Base-by-base conservation (phyloP, 37 sponge, comb jelly and placozoan species). In the Diacarnus erythraeanus region DNA sequence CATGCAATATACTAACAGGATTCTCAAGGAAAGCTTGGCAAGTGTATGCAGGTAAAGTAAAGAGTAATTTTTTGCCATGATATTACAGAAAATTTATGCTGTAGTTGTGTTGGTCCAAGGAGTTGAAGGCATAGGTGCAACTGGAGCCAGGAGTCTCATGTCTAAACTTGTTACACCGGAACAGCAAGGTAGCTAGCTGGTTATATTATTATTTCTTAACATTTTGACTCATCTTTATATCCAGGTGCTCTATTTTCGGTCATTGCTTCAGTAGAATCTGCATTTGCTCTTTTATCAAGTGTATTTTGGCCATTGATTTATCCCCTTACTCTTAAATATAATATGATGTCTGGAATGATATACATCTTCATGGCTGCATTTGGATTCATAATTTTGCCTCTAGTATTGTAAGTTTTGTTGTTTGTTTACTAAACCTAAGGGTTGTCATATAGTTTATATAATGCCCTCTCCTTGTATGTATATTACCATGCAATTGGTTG, bases 101-200 rank as follows among this genome's bases (percentile, higher is more conserved):
- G 12, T 79, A 88, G 84, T 88, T 76, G 66, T 41, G 20, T 57
- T 30, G 22, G 2, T 78, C 35, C 47, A 75, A 9, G 68, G 65
- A 21, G 59, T 77, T 23, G 83, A 71, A 20, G 44, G 65, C 31
- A 18, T 78, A 5, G 43, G 42, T 8, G 47, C 38, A 27, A 36
- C 88, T 59, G 59, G 64, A 10, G 30, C 83, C 25, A 70, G 88
- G 64, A 34, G 72, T 1, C n/a, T 77, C 47, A 41, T 83, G 59
- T 88, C 88, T 15, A 82, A 82, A 65, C 31, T 76, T 38, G 84
- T 88, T 6, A 36, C 34, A 61, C 36, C 42, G 0, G 67, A 73
- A 44, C 78, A 88, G 21, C 66, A 80, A 83, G 88, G 88, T 86
- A 47, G 51, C 12, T 47, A 47, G 12, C 51, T 47, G 12, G 51